Evolutionary conservation across 2,888 invertebrate species (phyloP), one percentile per base, ranked within the genome.

Genomic region (Leptinotarsa rubiginosa): DNA sequence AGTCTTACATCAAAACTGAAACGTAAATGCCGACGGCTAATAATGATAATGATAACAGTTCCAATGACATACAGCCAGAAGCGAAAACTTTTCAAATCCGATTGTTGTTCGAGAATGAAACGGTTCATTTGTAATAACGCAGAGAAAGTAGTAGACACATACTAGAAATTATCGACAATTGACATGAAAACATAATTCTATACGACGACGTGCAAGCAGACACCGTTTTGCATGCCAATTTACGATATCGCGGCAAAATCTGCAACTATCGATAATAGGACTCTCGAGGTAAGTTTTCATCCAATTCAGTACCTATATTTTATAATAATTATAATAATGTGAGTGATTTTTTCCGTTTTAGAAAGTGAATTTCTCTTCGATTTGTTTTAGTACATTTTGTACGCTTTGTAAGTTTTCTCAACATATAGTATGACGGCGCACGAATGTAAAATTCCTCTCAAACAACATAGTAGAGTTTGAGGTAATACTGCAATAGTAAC

Each of bases 151-250:
- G 62, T 41, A 62, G 62, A 31, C 31, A 62, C 41, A 16, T 62
- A 62, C n/a, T 62, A 62, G 62, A 62, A 62, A 62, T 62, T 62
- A 62, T 62, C 62, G 62, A 62, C 62, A 18, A 62, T 62, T 62
- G 62, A 62, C 62, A 62, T 62, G 41, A 41, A 62, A 62, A 62
- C 62, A 62, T 62, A 62, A 62, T 62, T 62, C 41, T 31, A 41
- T 62, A 62, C n/a, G 62, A 10, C 41, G 62, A 41, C 41, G 62
- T 62, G 31, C 41, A n/a, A 31, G 16, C n/a, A 62, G 62, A 62
- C 62, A 62, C 41, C 10, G 16, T 31, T 62, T 62, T 62, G 41
- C 25, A 62, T 62, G 31, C n/a, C 31, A 41, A 62, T 62, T 62
- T 62, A 5, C 15, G 41, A 62, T 62, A 62, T 62, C 41, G 62